phyloP scores from a whole-genome alignment of 2,113 vertebrate genomes.

The Pterocles burchelli region DNA sequence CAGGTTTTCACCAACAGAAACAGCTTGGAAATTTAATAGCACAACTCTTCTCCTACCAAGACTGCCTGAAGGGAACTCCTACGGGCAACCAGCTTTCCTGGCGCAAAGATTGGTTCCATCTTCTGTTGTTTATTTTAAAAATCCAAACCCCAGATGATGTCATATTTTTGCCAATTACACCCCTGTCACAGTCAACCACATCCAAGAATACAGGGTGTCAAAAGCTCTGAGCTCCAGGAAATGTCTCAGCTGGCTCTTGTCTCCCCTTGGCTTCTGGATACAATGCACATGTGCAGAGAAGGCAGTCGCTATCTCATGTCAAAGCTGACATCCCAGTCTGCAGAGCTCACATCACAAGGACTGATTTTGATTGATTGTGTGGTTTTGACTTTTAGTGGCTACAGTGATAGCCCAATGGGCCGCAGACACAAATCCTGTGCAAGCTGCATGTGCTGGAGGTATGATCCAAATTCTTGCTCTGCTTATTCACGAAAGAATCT shows the following conservation, averaged over 20 bases:
- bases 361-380: background rate
- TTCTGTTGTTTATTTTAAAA: constrained; percentile 13
- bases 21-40: background rate
- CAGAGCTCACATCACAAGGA: background rate
- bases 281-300: background rate
- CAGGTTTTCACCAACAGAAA: background rate
- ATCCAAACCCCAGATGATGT: background rate
- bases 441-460: background rate
- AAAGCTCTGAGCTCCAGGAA: constrained; percentile 4
- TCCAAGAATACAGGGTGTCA: background rate
- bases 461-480: background rate
- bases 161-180: background rate
- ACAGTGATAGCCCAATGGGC: background rate
- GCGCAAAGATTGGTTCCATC: background rate
- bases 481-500: background rate
- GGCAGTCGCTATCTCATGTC: background rate
- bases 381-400: background rate
- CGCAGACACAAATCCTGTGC: background rate
- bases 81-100: background rate
- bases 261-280: background rate
- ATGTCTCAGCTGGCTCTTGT: background rate
- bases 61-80: background rate
- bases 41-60: background rate
- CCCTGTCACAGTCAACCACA: background rate
- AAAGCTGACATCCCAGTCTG: background rate